Evolutionary conservation across 2,113 vertebrate species (phyloP).

Genomic region (Vanacampus margaritifer): DNA sequence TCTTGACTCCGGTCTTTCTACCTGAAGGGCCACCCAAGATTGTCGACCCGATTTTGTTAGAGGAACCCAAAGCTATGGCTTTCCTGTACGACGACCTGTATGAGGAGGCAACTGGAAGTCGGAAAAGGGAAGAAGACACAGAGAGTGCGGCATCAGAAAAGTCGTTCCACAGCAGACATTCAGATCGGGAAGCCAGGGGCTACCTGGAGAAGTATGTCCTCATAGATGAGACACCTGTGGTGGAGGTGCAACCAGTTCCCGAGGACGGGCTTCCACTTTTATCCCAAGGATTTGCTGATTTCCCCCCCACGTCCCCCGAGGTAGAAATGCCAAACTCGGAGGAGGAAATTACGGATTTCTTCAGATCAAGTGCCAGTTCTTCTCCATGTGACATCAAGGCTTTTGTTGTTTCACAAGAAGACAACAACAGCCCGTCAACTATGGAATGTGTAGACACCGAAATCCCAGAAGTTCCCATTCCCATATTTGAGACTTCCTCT

Average conservation of each 20-base stretch:
- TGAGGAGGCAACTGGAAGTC: conserved; percentile 77
- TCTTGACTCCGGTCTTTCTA: conserved; percentile 79
- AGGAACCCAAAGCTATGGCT: conserved; percentile 84
- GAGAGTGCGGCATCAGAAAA: conserved; percentile 80
- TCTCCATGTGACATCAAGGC: conserved; percentile 62
- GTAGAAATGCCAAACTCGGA: conserved; percentile 17
- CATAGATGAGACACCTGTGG: conserved; percentile 81
- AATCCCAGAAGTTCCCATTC: conserved; percentile 21
- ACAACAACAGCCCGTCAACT: conserved; percentile 18
- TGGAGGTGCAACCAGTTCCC: conserved; percentile 32
- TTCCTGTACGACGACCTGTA: conserved; percentile 92
- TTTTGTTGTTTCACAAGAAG: conserved; percentile 27
- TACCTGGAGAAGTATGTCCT: conserved; percentile 91
- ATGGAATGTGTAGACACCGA: conserved; percentile 23
- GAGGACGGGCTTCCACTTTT: conserved; percentile 40
- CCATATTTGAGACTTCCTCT: conserved; percentile 30
- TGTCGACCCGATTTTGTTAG: conserved; percentile 81
- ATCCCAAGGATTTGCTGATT: conserved; percentile 47
- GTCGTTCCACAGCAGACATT: conserved; percentile 82
- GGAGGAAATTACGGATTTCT: conserved; percentile 69
- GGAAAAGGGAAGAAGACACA: conserved; percentile 75
- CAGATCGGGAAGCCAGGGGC: conserved; percentile 82
- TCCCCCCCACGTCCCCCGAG: conserved; percentile 26
- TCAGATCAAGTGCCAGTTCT: conserved; percentile 60
- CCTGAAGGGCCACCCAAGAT: conserved; percentile 79